These are phyloP conservation scores for Lepus oiostolus DNA, from an alignment of 2,797 vertebrate species.

Conservation along the genomic window DNA sequence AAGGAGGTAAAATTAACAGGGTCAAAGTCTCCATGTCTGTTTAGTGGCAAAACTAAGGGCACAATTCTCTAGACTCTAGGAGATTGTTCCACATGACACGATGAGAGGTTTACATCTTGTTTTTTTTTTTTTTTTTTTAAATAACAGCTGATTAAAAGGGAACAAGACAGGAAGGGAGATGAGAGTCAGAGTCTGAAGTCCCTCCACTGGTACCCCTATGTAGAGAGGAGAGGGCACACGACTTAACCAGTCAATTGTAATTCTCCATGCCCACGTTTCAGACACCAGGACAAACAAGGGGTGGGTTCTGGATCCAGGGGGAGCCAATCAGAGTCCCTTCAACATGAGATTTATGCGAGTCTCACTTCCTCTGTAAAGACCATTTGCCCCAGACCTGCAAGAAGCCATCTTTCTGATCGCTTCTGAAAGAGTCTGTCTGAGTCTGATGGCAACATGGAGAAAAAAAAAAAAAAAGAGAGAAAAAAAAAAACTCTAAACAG, in stretches of 20 bases:
- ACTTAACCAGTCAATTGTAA: neutral
- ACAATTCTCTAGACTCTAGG: neutral
- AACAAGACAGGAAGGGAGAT: neutral
- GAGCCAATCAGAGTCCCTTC: neutral
- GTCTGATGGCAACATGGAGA: neutral
- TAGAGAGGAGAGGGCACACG: neutral
- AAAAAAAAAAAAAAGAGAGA: neutral
- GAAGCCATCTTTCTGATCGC: neutral
- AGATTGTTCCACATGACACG: neutral
- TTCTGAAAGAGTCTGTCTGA: neutral
- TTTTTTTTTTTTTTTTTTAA: slow-evolving; percentile 22
- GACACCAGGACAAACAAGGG: neutral
- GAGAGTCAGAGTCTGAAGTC: neutral
- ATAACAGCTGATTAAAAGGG: slow-evolving; percentile 34
- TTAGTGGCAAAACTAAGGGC: neutral
- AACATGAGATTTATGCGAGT: neutral
- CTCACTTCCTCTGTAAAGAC: slow-evolving; percentile 15
- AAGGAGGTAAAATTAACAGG: neutral
- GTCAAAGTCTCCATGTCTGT: neutral
- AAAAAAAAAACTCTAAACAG: neutral
- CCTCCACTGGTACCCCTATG: rapidly evolving
- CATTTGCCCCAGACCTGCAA: neutral
- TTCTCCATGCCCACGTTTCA: neutral
- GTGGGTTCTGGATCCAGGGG: neutral
- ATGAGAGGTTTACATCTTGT: neutral